Evolutionary conservation across 1,140 invertebrate species (phyloP).

Genomic region (Antheraea pernyi): DNA sequence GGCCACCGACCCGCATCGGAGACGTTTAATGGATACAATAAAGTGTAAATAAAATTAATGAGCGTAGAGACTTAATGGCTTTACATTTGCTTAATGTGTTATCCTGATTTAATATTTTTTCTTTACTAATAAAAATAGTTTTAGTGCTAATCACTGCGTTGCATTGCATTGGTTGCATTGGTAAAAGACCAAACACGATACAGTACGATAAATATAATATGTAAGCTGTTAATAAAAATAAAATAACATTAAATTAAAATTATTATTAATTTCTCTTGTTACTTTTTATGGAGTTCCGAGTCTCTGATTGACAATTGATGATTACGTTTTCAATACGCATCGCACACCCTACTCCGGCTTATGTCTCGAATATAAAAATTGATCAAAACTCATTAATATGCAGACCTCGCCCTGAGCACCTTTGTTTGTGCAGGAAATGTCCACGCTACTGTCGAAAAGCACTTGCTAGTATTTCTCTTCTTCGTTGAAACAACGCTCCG

Average conservation of each 20-base stretch:
- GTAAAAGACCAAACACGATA: too few species aligned
- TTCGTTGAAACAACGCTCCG: slow-evolving; percentile 36
- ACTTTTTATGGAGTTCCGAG: slow-evolving; percentile 62
- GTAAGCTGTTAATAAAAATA: not conserved
- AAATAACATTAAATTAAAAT: not conserved
- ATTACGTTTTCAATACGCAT: slow-evolving; percentile 63
- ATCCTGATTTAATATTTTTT: not conserved
- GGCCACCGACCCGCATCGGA: slow-evolving; percentile 58
- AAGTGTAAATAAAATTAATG: slow-evolving; percentile 61
- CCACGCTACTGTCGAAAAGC: slow-evolving; percentile 64
- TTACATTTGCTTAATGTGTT: slow-evolving; percentile 16
- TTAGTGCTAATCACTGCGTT: too few species aligned
- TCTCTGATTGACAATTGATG: slow-evolving; percentile 63
- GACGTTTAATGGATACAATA: slow-evolving; percentile 49
- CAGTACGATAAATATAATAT: too few species aligned
- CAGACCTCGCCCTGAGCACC: slow-evolving; percentile 51
- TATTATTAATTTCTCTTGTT: slow-evolving; percentile 23
- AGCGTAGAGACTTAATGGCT: slow-evolving; percentile 31
- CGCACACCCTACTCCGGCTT: slow-evolving; percentile 38
- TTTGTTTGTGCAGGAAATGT: slow-evolving; percentile 76
- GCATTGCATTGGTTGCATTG: too few species aligned
- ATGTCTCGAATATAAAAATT: slow-evolving; percentile 54
- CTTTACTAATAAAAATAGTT: too few species aligned
- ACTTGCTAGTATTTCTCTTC: slow-evolving; percentile 51
- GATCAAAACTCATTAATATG: slow-evolving; percentile 62